These are phyloP conservation scores for Tanypteryx hageni DNA, from an alignment of 2,888 invertebrate species.

Conservation along the genomic window DNA sequence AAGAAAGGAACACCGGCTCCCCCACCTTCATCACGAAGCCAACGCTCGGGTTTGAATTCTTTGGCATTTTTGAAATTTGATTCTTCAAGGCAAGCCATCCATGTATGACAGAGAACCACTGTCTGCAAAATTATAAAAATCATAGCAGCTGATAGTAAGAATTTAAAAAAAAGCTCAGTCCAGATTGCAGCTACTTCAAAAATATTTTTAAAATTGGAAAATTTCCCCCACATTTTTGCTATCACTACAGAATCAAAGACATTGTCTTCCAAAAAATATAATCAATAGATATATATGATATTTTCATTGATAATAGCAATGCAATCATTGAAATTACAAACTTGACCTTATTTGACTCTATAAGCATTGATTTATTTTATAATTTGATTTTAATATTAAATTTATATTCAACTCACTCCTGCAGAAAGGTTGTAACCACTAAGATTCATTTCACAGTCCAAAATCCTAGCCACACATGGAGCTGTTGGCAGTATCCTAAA, in stretches of 20 bases:
- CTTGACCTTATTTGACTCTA: too few species aligned
- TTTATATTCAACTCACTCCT: slow-evolving; percentile 79
- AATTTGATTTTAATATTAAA: background rate
- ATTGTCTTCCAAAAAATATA: too few species aligned
- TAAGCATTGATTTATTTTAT: too few species aligned
- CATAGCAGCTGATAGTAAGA: too few species aligned
- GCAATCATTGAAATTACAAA: background rate
- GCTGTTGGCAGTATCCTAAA: slow-evolving; percentile 84
- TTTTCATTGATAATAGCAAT: background rate
- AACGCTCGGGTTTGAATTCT: slow-evolving; percentile 87
- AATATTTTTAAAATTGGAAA: too few species aligned
- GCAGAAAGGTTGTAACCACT: slow-evolving; percentile 82
- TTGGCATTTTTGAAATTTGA: slow-evolving; percentile 85
- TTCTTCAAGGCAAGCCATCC: slow-evolving; percentile 87
- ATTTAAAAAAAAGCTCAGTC: too few species aligned
- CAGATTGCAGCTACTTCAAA: too few species aligned
- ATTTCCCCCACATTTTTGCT: too few species aligned
- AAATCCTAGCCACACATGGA: slow-evolving; percentile 86
- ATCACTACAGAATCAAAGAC: too few species aligned
- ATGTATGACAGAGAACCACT: slow-evolving; percentile 88
- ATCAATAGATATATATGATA: too few species aligned
- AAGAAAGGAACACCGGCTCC: slow-evolving; percentile 79
- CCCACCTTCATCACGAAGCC: slow-evolving; percentile 79
- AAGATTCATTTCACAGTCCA: slow-evolving; percentile 84
- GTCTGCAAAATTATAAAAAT: slow-evolving; percentile 77